Evolutionary conservation across 2,888 invertebrate genomes (phyloP), one percentile per base, ranked within the genome.

Genomic region (Eupithecia vulgata): DNA sequence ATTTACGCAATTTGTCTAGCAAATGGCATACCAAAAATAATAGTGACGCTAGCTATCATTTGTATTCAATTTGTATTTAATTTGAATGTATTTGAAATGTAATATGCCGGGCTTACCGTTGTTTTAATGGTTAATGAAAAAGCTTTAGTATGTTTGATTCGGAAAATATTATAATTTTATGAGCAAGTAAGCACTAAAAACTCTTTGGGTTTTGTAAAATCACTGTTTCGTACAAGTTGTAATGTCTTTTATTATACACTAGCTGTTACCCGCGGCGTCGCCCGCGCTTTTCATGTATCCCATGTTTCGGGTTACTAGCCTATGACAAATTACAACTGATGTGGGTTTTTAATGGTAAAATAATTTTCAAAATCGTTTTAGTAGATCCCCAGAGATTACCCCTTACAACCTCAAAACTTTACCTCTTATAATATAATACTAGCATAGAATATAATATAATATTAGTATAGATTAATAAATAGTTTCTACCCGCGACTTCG

Each of bases 121-220:
- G 72, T 75, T 74, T 80, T 82, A 85, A 85, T 82, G 62, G 62
- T 35, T 81, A 81, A 78, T 71, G 66, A 66, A 35, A 62, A 57
- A 21, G 10, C 52, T 52, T 52, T 52, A 52, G 52, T 48, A 52
- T 52, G 57, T 5, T 64, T 37, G 34, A 64, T n/a, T 35, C 12
- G 62, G n/a, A 64, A 35, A 64, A 21, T 64, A 64, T 64, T 64
- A 64, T 64, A 64, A 64, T 64, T 64, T 64, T 37, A 64, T 37
- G 34, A 64, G 21, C 57, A 25, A 21, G 52, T 57, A 5, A 21
- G 57, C 25, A 57, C 57, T 57, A 25, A 57, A 42, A 17, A 13
- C 57, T 12, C 25, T 52, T 52, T 21, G 12, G 25, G 5, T 57
- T 57, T 25, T 25, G 52, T 52, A 25, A 57, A 25, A 12, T 57